These are phyloP conservation scores for Cygnus olor DNA, from an alignment of 2,797 vertebrate species.

Conservation along the genomic window DNA sequence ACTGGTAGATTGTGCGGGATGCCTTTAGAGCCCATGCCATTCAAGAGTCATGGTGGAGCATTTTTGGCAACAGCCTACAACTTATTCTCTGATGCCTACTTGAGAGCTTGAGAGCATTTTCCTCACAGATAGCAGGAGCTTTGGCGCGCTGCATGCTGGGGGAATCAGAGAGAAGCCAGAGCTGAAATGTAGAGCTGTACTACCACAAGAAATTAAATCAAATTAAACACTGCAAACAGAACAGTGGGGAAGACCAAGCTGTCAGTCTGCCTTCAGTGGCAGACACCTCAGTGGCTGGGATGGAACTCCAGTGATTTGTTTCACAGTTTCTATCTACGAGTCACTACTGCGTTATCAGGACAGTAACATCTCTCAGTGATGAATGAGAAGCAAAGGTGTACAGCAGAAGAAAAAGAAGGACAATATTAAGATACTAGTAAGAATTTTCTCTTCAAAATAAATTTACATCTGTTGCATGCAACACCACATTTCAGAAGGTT, in stretches of 20 bases:
- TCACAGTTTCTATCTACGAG: not conserved
- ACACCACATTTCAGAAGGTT: not conserved
- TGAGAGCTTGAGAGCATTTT: not conserved
- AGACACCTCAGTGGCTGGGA: not conserved
- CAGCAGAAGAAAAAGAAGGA: not conserved
- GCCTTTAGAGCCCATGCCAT: not conserved
- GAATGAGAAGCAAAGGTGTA: not conserved
- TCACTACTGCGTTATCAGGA: not conserved
- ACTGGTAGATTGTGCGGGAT: not conserved
- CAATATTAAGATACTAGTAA: not conserved
- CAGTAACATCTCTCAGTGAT: not conserved
- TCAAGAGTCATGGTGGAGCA: not conserved
- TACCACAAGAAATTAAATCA: slow-evolving; percentile 34
- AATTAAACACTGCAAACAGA: slow-evolving; percentile 32
- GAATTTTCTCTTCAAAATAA: not conserved
- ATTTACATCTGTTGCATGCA: not conserved
- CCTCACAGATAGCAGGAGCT: not conserved
- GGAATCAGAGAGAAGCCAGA: not conserved
- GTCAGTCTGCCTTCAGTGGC: not conserved
- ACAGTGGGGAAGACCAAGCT: not conserved
- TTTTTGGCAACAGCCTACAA: not conserved
- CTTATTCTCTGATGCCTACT: not conserved
- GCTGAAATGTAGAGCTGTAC: not conserved
- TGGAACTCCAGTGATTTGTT: not conserved
- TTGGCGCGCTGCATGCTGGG: not conserved